Percentiles rank a stretch among this genome's conserved stretches.
Evolutionary conservation across 2,113 vertebrate species (phyloP).

Genomic region (Sitta europaea): DNA sequence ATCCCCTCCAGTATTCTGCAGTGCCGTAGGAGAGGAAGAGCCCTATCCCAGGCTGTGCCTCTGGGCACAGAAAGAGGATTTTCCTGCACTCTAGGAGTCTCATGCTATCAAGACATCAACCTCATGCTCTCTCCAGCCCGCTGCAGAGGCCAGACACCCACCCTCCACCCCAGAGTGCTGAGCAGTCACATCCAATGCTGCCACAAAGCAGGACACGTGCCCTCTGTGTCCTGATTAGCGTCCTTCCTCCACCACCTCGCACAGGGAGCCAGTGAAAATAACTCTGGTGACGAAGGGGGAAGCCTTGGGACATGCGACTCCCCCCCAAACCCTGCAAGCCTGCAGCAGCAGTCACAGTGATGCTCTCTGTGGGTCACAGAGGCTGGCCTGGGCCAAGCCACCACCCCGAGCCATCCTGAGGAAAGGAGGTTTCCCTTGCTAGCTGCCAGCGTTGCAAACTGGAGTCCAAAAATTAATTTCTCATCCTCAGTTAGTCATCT

Average conservation of each 20-base stretch:
- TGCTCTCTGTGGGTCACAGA: not conserved
- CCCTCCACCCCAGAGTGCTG: not conserved
- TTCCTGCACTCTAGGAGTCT: not conserved
- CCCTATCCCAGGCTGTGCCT: not conserved
- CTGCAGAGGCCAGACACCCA: rapidly evolving
- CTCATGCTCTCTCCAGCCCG: not conserved
- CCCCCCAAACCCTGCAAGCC: not conserved
- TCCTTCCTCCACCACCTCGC: not conserved
- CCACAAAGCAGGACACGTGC: rapidly evolving
- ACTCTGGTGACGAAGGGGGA: not conserved
- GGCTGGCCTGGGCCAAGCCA: not conserved
- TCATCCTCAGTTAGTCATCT: not conserved
- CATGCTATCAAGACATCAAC: not conserved
- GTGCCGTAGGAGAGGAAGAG: not conserved
- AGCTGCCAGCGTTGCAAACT: not conserved
- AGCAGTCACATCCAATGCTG: not conserved
- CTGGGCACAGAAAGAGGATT: not conserved
- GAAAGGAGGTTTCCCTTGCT: not conserved
- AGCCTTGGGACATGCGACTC: not conserved
- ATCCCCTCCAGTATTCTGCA: not conserved
- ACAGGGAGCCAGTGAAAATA: not conserved
- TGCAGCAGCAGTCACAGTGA: not conserved
- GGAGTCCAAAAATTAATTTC: not conserved
- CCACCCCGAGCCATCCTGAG: not conserved
- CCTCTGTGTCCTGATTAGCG: not conserved